Base-by-base conservation (phyloP, 2,113 vertebrate species). In the Ageneiosus marmoratus region DNA sequence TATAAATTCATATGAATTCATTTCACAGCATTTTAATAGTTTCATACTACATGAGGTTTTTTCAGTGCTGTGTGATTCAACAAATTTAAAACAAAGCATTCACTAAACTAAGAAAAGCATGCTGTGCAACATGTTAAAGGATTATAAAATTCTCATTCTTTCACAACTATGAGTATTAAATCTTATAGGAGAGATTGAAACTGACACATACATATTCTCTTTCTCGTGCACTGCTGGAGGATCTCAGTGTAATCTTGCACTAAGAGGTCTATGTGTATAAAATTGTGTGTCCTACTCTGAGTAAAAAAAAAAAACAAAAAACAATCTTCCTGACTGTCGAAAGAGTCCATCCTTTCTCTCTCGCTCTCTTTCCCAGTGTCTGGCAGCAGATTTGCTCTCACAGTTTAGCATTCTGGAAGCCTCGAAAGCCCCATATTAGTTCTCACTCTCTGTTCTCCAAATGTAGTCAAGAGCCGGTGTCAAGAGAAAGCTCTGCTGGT, bases 321-420 rank as follows among this genome's bases (percentile, higher is more conserved):
- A 72, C 41, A 79, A 80, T 73, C 69, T 63, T n/a, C 63, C 46
- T 50, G 77, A 72, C 58, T 67, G 46, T 24, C 55, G 63, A 78
- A 73, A 86, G 37, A 48, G 48, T 67, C 65, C 16, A n/a, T 15
- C 22, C 24, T 18, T n/a, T 74, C 67, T 44, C 34, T 41, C 67
- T n/a, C 41, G 13, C 24, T 73, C 70, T 50, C 48, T 51, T 24
- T 55, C 29, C 20, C 10, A 7, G 29, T 72, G 3, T 51, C 77
- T 83, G 86, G 67, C 62, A 84, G 88, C 88, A 88, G 88, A 85
- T 87, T 79, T 75, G n/a, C 41, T 83, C 79, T 50, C 86, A 83
- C 69, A 87, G 85, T 89, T 91, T 93, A 91, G 87, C 90, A 94
- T 93, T 92, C 92, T 83, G 72, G 84, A 72, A 82, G 72, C 84